phyloP scores from a whole-genome alignment of 2,888 invertebrate genomes.

The Dryobotodes eremita region DNA sequence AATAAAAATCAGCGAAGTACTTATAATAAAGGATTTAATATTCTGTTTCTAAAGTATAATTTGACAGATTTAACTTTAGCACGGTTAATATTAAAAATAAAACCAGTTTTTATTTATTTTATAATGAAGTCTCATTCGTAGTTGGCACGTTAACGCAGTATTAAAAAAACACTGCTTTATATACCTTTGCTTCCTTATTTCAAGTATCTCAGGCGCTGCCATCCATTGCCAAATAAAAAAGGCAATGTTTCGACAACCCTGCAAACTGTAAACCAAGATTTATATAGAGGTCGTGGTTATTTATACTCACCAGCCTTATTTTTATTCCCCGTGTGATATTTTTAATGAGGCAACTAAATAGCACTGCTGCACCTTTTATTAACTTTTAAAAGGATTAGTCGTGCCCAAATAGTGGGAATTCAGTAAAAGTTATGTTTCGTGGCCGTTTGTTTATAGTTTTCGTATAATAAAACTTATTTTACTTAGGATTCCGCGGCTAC shows the following conservation, averaged over 20 bases:
- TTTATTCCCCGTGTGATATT: conserved; percentile 90
- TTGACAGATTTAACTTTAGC: background rate
- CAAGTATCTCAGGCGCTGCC: background rate
- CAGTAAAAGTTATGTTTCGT: conserved; percentile 70
- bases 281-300: conserved; percentile 87
- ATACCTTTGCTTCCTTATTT: conserved; percentile 15
- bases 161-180: conserved; percentile 7
- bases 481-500: conserved; percentile 59
- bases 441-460: conserved; percentile 70
- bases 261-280: conserved; percentile 86
- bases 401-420: conserved; percentile 75
- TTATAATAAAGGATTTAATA: background rate
- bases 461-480: conserved; percentile 65
- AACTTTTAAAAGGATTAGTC: conserved; percentile 84
- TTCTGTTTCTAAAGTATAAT: no score
- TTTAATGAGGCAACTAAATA: conserved; percentile 89
- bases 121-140: background rate
- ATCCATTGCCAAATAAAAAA: conserved; percentile 61
- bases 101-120: background rate
- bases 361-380: conserved; percentile 85
- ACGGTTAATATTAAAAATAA: background rate
- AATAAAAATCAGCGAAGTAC: background rate
- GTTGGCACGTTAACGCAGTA: background rate
- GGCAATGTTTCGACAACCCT: conserved; percentile 79
- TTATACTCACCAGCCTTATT: conserved; percentile 87